Evolutionary conservation across 2,113 vertebrate genomes (phyloP).

Genomic region (Silurus glanis): DNA sequence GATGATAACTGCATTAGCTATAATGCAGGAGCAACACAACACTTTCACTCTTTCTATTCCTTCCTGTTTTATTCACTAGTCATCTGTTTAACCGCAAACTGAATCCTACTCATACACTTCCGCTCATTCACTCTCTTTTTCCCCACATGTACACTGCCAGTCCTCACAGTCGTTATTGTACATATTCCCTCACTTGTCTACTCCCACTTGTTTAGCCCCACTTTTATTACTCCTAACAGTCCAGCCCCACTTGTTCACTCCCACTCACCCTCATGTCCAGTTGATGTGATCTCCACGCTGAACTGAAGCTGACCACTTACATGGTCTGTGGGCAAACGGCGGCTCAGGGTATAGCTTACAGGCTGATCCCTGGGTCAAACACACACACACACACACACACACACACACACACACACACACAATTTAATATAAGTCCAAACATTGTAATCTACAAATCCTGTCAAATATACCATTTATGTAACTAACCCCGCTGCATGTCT

Average conservation of each 20-base stretch:
- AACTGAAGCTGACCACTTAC: slow-evolving; percentile 94
- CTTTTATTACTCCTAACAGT: not conserved
- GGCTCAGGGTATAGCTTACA: slow-evolving; percentile 87
- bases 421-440: not conserved
- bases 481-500: slow-evolving; percentile 86
- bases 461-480: not conserved
- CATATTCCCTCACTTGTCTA: not conserved
- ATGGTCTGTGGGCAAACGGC: slow-evolving; percentile 92
- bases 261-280: slow-evolving; percentile 84
- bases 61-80: not conserved
- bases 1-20: not conserved
- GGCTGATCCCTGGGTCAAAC: slow-evolving; percentile 80
- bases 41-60: not conserved
- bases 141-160: not conserved
- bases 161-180: not conserved
- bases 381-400: slow-evolving; percentile 10
- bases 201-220: not conserved
- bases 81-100: not conserved
- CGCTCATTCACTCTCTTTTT: not conserved
- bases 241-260: not conserved
- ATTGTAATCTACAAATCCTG: not conserved
- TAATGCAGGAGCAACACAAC: not conserved
- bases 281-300: slow-evolving; percentile 88
- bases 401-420: slow-evolving; percentile 15
- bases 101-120: not conserved